Evolutionary conservation across 2,797 vertebrate genomes (phyloP), one percentile per base, ranked within the genome.

Genomic region (Hemitrygon akajei): DNA sequence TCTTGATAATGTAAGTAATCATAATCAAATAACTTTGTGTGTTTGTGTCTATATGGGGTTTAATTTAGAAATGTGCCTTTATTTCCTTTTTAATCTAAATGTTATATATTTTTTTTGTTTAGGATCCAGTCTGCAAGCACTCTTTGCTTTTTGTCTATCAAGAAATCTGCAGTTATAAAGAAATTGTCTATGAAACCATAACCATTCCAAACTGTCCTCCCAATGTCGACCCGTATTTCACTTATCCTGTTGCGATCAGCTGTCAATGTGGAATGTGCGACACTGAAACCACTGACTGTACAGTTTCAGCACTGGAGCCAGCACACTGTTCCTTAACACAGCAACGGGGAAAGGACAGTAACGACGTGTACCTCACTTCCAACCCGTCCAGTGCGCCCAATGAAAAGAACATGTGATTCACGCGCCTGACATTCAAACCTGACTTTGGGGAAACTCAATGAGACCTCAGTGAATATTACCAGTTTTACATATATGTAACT

Each of bases 241-340:
- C 96, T 0, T 98, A 98, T 93, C 98, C 98, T 0, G 97, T 98
- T 94, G 98, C 98, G 94, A 97, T 96, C 6, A 97, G 95, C 79
- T 99, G 99, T 94, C 94, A 97, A 30, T 99, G 98, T 60, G 95
- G 94, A 47, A 94, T 77, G 4, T 99, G 98, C 27, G 96, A 98
- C 93, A 95, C 95, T 0, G 95, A 96, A 75, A 96, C 91, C 95
- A 97, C 97, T 0, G 96, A 98, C 95, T 99, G 98, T 69, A 97
- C 97, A 0, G 96, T 95, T 25, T 95, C 96, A 93, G 96, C 96
- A 2, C 95, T 96, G 76, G 96, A 97, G 47, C 95, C 96, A 18
- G 94, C 95, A 93, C 97, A 96, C 95, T 99, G 98, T 56, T 93
- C 91, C 37, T n/a, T 76, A 7, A n/a, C 25, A 9, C 71, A 75